Evolutionary conservation across 1,140 invertebrate species (phyloP).

Genomic region (Procambarus clarkii): DNA sequence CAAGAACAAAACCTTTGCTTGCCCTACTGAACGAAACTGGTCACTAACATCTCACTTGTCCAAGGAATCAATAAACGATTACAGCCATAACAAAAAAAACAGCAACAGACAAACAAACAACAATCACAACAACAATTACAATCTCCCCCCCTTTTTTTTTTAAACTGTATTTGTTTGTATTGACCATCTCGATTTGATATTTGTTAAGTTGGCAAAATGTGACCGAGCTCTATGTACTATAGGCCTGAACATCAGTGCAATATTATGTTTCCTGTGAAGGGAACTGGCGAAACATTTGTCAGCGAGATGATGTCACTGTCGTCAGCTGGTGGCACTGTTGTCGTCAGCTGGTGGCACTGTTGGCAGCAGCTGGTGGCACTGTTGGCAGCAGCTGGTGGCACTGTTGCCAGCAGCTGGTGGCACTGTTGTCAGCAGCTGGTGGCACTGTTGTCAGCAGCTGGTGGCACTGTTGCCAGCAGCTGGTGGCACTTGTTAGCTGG

Average conservation of each 20-base stretch:
- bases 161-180: background rate
- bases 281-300: background rate
- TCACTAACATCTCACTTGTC: background rate
- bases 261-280: conserved; percentile 1
- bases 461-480: background rate
- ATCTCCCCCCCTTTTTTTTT: background rate
- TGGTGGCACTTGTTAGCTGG: background rate
- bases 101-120: too few relatives aligned
- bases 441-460: background rate
- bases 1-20: background rate
- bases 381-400: background rate
- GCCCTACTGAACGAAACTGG: background rate
- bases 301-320: background rate
- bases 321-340: background rate
- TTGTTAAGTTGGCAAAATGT: background rate
- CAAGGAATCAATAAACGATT: too few relatives aligned
- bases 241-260: background rate
- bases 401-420: background rate
- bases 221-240: background rate
- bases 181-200: background rate
- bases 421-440: background rate
- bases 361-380: background rate
- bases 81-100: too few relatives aligned
- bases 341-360: background rate
- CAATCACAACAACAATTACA: background rate